phyloP scores from a whole-genome alignment of 2,113 vertebrate species.

The Pantherophis guttatus region DNA sequence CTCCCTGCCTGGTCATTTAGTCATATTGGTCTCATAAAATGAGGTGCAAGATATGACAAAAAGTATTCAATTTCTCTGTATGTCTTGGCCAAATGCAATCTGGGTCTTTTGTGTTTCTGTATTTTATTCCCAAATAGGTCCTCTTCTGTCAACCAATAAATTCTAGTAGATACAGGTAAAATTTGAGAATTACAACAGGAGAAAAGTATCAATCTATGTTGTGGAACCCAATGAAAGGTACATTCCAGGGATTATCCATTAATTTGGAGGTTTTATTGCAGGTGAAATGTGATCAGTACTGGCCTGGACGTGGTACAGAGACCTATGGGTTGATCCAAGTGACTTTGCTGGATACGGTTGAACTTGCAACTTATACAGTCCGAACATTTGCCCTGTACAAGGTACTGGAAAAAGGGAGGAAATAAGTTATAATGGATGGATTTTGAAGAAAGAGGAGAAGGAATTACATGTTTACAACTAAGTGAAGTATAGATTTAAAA shows the following conservation, averaged over 20 bases:
- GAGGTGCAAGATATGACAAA: background rate
- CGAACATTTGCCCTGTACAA: constrained; percentile 90
- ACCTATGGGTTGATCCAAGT: constrained; percentile 95
- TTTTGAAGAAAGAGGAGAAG: background rate
- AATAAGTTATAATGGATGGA: accelerated
- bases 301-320: constrained; percentile 88
- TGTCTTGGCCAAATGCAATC: background rate
- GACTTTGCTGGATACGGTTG: constrained; percentile 87
- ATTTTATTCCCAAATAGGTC: background rate
- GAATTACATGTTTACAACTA: background rate
- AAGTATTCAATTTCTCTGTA: background rate
- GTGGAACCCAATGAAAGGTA: background rate
- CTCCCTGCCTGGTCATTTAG: background rate
- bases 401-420: constrained; percentile 63
- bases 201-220: background rate
- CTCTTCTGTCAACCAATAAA: background rate
- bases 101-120: background rate
- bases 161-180: background rate
- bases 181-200: background rate
- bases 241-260: background rate
- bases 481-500: background rate
- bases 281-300: constrained; percentile 98
- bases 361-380: constrained; percentile 89
- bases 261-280: constrained; percentile 44
- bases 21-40: background rate